phyloP scores from a whole-genome alignment of 2,888 invertebrate genomes.

The Lycocerus yunnanus region DNA sequence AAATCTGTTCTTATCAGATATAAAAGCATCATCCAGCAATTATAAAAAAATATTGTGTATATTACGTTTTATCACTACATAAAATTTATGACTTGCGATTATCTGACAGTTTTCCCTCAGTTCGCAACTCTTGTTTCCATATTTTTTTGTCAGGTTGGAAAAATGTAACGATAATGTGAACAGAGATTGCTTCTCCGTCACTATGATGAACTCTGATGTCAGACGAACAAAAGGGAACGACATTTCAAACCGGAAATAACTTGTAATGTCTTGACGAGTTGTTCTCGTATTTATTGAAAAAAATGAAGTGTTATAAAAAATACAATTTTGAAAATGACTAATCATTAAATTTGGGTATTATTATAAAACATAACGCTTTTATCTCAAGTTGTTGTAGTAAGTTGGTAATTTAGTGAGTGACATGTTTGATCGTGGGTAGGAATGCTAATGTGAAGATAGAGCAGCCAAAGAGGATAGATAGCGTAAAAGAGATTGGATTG shows the following conservation, averaged over 20 bases:
- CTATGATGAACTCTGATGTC: conserved; percentile 39
- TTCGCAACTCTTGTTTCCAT: conserved; percentile 17
- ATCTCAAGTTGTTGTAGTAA: neutral
- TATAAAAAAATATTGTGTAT: neutral
- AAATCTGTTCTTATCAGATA: neutral
- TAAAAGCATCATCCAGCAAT: neutral
- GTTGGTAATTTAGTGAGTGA: conserved; percentile 36
- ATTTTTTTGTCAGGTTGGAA: conserved; percentile 34
- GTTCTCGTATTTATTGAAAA: conserved; percentile 36
- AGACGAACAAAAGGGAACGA: conserved; percentile 38
- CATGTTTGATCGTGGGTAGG: conserved; percentile 33
- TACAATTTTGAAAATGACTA: neutral
- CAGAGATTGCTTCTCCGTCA: conserved; percentile 35
- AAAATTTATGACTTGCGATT: conserved; percentile 24
- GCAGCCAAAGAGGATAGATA: conserved; percentile 37
- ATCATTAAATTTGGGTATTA: neutral
- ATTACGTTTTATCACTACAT: conserved; percentile 13
- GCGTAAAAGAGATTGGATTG: conserved; percentile 46
- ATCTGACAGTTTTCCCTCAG: conserved; percentile 23
- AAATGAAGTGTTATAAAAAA: neutral
- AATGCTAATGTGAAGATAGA: conserved; percentile 43
- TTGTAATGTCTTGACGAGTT: conserved; percentile 38
- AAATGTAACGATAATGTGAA: conserved; percentile 37
- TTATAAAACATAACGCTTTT: conserved; percentile 1
- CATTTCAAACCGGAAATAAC: conserved; percentile 39